phyloP scores from a whole-genome alignment of 2,113 vertebrate genomes.

The Acrocephalus arundinaceus region DNA sequence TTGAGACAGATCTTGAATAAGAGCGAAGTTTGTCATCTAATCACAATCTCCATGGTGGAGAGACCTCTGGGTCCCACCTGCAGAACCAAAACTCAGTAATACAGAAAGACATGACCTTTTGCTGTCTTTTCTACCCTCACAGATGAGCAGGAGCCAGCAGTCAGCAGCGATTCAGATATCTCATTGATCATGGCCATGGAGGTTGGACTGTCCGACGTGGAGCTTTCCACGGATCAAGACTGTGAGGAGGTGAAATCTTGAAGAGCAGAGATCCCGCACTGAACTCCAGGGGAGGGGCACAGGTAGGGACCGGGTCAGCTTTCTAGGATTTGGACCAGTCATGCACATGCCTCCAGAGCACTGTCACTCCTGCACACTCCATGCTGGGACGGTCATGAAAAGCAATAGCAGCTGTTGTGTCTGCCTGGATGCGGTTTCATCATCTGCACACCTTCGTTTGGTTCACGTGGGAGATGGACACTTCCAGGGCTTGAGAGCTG shows the following conservation, averaged over 20 bases:
- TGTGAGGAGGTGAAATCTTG: conserved; percentile 87
- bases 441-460: conserved; percentile 1
- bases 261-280: conserved; percentile 35
- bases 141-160: conserved; percentile 89
- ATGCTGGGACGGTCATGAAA: conserved; percentile 61
- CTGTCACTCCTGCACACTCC: conserved; percentile 62
- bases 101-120: neutral
- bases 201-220: conserved; percentile 84
- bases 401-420: conserved; percentile 78
- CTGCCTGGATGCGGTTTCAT: conserved; percentile 62
- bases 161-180: conserved; percentile 91
- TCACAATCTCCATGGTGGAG: neutral
- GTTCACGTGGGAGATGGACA: conserved; percentile 35
- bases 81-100: neutral
- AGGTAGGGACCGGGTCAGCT: conserved; percentile 40
- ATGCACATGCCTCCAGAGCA: conserved; percentile 59
- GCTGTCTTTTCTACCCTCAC: conserved; percentile 35
- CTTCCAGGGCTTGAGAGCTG: conserved; percentile 20
- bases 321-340: conserved; percentile 50
- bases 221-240: conserved; percentile 87
- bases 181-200: conserved; percentile 88
- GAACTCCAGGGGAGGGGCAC: conserved; percentile 35
- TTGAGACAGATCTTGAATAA: neutral
- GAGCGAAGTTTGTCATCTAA: neutral
- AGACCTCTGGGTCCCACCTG: neutral